A percentile compares a stretch with the other conserved stretches of the same genome.
Evolutionary conservation across 2,888 invertebrate species (phyloP).

Genomic region (Macrophya alboannulata): DNA sequence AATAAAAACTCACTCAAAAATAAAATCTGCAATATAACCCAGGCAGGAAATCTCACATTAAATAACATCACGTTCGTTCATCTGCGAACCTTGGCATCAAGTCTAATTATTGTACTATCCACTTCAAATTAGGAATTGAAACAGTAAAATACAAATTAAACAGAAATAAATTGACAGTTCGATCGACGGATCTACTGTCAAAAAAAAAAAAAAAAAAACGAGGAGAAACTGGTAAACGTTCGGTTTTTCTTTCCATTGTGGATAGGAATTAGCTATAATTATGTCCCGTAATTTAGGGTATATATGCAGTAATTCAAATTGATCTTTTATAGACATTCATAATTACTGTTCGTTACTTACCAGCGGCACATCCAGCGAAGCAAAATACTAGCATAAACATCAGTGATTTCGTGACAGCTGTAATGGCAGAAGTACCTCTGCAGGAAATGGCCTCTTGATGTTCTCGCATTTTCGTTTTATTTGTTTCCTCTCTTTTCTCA

Average conservation of each 20-base stretch:
- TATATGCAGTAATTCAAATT: not conserved
- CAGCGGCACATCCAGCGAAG: slow-evolving; percentile 84
- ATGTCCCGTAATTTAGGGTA: not conserved
- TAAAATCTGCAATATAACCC: not conserved
- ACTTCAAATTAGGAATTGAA: not conserved
- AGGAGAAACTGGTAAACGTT: not conserved
- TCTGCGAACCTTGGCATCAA: not conserved
- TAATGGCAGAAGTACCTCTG: slow-evolving; percentile 72
- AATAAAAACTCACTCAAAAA: not conserved
- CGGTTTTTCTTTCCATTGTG: not conserved
- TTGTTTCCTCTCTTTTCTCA: slow-evolving; percentile 10
- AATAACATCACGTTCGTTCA: not conserved
- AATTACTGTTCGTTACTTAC: slow-evolving; percentile 76
- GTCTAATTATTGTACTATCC: not conserved
- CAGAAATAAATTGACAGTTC: not conserved
- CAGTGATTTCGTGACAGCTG: slow-evolving; percentile 74
- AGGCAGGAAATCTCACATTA: not conserved
- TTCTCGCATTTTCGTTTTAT: slow-evolving; percentile 63
- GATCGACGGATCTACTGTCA: not conserved
- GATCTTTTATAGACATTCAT: not conserved
- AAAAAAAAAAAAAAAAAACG: not conserved
- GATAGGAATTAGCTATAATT: not conserved
- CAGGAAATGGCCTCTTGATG: slow-evolving; percentile 62
- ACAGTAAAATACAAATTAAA: not conserved
- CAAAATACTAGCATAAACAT: slow-evolving; percentile 82